These are phyloP conservation scores for Lepus oiostolus DNA, from an alignment of 2,797 vertebrate genomes.

Conservation along the genomic window DNA sequence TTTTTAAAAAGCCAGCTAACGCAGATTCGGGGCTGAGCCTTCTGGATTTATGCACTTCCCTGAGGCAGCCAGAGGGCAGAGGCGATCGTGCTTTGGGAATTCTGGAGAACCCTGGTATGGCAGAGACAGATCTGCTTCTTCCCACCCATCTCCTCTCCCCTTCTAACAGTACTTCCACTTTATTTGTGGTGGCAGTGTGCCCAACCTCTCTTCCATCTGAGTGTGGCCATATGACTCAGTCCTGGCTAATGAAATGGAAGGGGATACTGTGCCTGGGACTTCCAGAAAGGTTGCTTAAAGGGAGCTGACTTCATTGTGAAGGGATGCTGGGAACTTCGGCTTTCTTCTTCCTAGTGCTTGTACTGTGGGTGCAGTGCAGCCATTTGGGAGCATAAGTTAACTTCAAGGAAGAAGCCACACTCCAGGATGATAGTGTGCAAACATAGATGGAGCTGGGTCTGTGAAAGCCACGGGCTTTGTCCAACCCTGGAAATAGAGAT, in stretches of 20 bases:
- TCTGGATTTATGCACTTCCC: background rate
- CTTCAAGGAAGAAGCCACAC: background rate
- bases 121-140: background rate
- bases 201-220: background rate
- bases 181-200: background rate
- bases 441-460: background rate
- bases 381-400: background rate
- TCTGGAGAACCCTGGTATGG: background rate
- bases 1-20: background rate
- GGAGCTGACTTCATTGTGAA: background rate
- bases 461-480: background rate
- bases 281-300: background rate
- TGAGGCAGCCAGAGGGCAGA: background rate
- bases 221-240: background rate
- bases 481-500: background rate
- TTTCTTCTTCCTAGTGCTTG: constrained; percentile 20
- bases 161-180: constrained; percentile 27
- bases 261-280: background rate
- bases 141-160: background rate
- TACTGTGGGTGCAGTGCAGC: background rate
- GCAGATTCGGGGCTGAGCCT: background rate
- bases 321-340: background rate
- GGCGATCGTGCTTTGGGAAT: background rate
- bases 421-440: background rate
- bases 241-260: background rate